Evolutionary conservation across 2,888 invertebrate genomes (phyloP), one percentile per base, ranked within the genome.

Genomic region (Xanthorhoe designata): DNA sequence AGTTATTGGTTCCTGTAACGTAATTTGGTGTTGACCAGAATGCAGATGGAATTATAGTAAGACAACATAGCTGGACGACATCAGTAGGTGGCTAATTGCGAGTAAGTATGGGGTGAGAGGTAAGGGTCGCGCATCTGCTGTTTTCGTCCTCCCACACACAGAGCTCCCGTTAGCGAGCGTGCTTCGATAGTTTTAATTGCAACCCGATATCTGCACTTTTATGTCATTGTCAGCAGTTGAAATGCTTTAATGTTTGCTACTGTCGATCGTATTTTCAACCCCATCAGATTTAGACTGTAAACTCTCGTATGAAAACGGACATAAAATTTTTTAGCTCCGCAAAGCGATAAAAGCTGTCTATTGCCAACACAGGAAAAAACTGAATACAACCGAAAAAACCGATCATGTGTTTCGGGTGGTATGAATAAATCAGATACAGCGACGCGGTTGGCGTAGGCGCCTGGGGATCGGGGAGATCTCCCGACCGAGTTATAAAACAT

Each of bases 361-460:
- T 77, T 79, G 78, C 78, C 78, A 78, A 80, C 79, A 65, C 61
- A 72, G 52, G 65, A 84, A 86, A 87, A 88, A 83, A 82, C 79
- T 82, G 82, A 80, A 78, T 81, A 84, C 83, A 83, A 81, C 83
- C 84, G 83, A 89, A 89, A n/a, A 90, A 90, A 89, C 86, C 88
- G 88, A 88, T 91, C 91, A 89, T 90, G 88, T 89, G 89, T 87
- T 88, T 87, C 84, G 90, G 91, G 90, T 88, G 89, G 88, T 91
- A 88, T 91, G 90, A 92, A 92, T 92, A 91, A 92, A 92, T 92
- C 88, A 92, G 91, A 89, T 88, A 87, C 86, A 87, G 86, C 80
- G 85, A 80, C 79, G 84, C 80, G 86, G 82, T 81, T 82, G 85
- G 71, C 83, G 86, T 86, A 87, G 87, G 89, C 88, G 87, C 87